Conservation (phyloP, 2,888 invertebrate genomes). For the Rambutsinella grinnellia region DNA sequence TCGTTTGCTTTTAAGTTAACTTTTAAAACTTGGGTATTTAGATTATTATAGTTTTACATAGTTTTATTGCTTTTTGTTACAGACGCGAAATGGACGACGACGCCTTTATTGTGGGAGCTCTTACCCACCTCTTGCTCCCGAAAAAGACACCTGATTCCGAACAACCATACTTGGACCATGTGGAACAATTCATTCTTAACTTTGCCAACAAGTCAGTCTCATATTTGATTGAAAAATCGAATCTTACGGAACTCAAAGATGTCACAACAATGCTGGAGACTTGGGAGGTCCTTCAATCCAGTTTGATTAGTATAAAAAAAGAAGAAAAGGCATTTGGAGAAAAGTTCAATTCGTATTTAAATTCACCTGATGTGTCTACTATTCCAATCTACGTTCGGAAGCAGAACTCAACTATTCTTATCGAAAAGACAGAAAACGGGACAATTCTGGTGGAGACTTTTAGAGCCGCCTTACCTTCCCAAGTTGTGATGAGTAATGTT, state of each 20-base stretch:
- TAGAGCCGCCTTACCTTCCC: neutral
- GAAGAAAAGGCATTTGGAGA: neutral
- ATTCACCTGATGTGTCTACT: neutral
- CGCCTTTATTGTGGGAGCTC: neutral
- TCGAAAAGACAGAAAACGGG: neutral
- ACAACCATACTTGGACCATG: neutral
- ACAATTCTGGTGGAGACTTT: neutral
- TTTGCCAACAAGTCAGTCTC: neutral
- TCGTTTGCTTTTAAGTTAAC: too few relatives aligned
- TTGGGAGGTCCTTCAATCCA: neutral
- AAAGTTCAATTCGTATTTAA: neutral
- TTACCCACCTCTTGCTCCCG: neutral
- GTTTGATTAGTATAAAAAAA: neutral
- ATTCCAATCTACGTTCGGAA: slow-evolving; percentile 2
- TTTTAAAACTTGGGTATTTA: too few relatives aligned
- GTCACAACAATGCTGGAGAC: neutral
- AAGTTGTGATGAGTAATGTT: slow-evolving; percentile 1
- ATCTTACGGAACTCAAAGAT: neutral
- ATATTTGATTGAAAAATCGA: neutral
- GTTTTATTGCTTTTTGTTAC: too few relatives aligned
- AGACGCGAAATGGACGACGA: too few relatives aligned
- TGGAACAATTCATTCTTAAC: neutral
- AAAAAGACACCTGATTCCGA: neutral
- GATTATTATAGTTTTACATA: too few relatives aligned
- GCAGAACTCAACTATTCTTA: neutral